Conservation (phyloP, 2,113 vertebrate genomes). For the Paedocypris sp. region DNA sequence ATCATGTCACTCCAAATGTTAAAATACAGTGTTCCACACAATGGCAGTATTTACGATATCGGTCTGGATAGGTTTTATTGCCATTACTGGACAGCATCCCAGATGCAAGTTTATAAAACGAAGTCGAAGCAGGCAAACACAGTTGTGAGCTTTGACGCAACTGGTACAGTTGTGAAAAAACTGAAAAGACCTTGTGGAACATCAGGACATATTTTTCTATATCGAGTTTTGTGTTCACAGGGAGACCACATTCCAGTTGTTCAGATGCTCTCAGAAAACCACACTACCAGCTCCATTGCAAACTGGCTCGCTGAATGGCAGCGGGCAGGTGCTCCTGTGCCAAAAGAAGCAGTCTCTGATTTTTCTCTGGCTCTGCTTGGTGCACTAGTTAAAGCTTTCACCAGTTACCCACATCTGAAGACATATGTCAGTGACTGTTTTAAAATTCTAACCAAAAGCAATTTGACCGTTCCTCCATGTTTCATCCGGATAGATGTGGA, state of each 20-base stretch:
- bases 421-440: conserved; percentile 26
- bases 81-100: conserved; percentile 16
- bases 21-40: conserved; percentile 4
- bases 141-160: conserved; percentile 22
- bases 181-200: background rate
- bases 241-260: conserved; percentile 13
- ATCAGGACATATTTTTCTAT: conserved; percentile 26
- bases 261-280: conserved; percentile 20
- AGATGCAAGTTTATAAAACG: conserved; percentile 11
- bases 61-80: conserved; percentile 18
- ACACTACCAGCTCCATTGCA: conserved; percentile 12
- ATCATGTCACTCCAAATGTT: background rate
- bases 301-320: conserved; percentile 23
- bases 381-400: conserved; percentile 26
- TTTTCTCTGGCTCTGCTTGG: conserved; percentile 22
- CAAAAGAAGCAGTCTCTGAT: conserved; percentile 13
- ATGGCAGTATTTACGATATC: conserved; percentile 9
- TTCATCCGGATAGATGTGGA: conserved; percentile 27
- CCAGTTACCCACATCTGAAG: conserved; percentile 16
- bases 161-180: conserved; percentile 21
- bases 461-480: conserved; percentile 5
- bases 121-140: background rate
- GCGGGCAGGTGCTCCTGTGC: background rate
- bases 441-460: background rate
- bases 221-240: conserved; percentile 9